These are phyloP conservation scores for Exephanes ischioxanthus DNA, from an alignment of 2,888 invertebrate species.

Conservation along the genomic window DNA sequence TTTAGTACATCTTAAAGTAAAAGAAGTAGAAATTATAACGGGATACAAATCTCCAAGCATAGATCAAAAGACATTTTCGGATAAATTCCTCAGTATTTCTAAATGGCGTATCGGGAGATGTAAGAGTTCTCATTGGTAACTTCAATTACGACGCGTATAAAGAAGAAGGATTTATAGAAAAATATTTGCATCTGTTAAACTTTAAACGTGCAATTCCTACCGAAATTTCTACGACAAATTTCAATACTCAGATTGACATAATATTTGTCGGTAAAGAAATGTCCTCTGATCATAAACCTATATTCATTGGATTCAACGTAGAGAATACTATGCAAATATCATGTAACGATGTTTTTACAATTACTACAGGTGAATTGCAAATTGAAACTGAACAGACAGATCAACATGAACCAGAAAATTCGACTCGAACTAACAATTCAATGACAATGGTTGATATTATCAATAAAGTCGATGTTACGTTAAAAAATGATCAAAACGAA, in stretches of 20 bases:
- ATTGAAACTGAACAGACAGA: neutral
- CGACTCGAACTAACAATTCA: neutral
- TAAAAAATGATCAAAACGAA: slow-evolving; percentile 1
- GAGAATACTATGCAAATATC: neutral
- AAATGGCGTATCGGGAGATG: neutral
- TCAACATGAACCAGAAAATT: neutral
- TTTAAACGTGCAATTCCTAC: slow-evolving; percentile 48
- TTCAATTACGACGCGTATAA: slow-evolving; percentile 1
- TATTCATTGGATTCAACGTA: slow-evolving; percentile 49
- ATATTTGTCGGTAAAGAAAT: slow-evolving; percentile 54
- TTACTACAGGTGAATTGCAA: neutral
- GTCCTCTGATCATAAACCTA: slow-evolving; percentile 52
- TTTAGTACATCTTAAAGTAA: slow-evolving; percentile 30
- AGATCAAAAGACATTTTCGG: slow-evolving; percentile 27
- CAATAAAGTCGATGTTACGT: neutral
- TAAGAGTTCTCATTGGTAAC: slow-evolving; percentile 18
- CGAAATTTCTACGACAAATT: slow-evolving; percentile 51
- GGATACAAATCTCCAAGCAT: slow-evolving; percentile 55
- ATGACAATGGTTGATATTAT: neutral
- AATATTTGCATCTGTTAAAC: slow-evolving; percentile 33
- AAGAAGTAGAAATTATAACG: slow-evolving; percentile 45
- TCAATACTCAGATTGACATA: slow-evolving; percentile 61
- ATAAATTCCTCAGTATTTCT: slow-evolving; percentile 34
- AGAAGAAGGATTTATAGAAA: slow-evolving; percentile 42
- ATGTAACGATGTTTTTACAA: neutral